phyloP scores from a whole-genome alignment of 2,797 vertebrate genomes.

The Steatocranus sp. region DNA sequence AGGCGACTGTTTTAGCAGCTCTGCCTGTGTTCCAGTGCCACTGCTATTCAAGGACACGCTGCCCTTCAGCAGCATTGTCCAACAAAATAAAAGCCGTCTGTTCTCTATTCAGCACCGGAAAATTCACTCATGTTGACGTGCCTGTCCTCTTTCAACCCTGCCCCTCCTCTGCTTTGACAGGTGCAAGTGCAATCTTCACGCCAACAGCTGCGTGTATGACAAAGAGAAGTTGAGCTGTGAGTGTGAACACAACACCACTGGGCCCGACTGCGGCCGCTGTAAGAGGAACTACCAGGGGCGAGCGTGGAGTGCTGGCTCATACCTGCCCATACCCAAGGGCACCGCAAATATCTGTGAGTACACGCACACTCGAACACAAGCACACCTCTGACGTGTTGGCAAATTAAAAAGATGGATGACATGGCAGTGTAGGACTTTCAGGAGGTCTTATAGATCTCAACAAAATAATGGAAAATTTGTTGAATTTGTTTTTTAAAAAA shows the following conservation, averaged over 20 bases:
- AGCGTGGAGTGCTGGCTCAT: constrained; percentile 94
- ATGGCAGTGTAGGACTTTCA: not conserved
- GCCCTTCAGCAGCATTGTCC: constrained; percentile 39
- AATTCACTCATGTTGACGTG: constrained; percentile 14
- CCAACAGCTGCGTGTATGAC: constrained; percentile 93
- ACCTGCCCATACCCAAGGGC: constrained; percentile 97
- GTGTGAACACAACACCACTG: constrained; percentile 98
- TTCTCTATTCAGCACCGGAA: not conserved
- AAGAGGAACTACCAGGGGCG: constrained; percentile 96
- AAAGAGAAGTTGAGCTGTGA: constrained; percentile 94
- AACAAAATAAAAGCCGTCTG: constrained; percentile 25
- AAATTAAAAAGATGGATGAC: not conserved
- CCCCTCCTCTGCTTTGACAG: constrained; percentile 66
- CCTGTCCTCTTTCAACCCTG: constrained; percentile 21
- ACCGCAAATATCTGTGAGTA: constrained; percentile 99
- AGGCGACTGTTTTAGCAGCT: constrained; percentile 4
- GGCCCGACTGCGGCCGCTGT: constrained; percentile 96
- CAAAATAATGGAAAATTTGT: not conserved
- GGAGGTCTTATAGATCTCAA: not conserved
- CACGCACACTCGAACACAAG: not conserved
- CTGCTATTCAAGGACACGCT: constrained; percentile 39
- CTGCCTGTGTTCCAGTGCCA: constrained; percentile 21
- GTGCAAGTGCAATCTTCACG: constrained; percentile 99
- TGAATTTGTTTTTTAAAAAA: not conserved
- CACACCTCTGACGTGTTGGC: not conserved